Percentiles rank a stretch among this genome's conserved stretches.
These are phyloP conservation scores for Nothura maculosa DNA, from an alignment of 2,797 vertebrate genomes.

Conservation along the genomic window DNA sequence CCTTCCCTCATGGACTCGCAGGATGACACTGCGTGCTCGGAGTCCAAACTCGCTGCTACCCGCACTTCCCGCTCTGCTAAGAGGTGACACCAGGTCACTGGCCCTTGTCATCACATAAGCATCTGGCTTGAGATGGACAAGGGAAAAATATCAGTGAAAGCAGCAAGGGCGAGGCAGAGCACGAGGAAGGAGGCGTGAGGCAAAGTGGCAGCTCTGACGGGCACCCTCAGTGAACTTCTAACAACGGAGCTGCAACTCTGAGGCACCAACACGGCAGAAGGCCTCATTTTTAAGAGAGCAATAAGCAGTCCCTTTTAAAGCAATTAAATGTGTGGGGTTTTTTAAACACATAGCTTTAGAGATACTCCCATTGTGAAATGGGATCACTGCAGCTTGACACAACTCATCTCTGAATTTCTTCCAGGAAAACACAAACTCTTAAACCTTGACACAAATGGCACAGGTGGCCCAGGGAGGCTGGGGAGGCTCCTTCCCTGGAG, in stretches of 20 bases:
- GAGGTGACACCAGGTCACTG: neutral
- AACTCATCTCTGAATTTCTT: neutral
- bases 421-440: neutral
- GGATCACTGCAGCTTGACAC: neutral
- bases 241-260: neutral
- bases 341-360: neutral
- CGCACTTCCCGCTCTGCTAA: neutral
- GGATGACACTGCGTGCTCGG: neutral
- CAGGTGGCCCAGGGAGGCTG: too few species aligned
- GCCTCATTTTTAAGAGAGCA: neutral
- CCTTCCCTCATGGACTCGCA: neutral
- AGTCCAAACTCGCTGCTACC: neutral
- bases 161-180: neutral
- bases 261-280: neutral
- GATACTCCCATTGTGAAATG: neutral
- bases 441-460: neutral
- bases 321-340: neutral
- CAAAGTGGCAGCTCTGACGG: neutral
- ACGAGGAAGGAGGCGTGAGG: neutral
- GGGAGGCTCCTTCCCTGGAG: too few species aligned
- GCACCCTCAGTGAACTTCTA: neutral
- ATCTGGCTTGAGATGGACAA: neutral
- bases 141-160: neutral
- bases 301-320: neutral
- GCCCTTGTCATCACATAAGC: neutral